Conservation (phyloP, 2,113 vertebrate genomes). For the Archocentrus centrarchus region DNA sequence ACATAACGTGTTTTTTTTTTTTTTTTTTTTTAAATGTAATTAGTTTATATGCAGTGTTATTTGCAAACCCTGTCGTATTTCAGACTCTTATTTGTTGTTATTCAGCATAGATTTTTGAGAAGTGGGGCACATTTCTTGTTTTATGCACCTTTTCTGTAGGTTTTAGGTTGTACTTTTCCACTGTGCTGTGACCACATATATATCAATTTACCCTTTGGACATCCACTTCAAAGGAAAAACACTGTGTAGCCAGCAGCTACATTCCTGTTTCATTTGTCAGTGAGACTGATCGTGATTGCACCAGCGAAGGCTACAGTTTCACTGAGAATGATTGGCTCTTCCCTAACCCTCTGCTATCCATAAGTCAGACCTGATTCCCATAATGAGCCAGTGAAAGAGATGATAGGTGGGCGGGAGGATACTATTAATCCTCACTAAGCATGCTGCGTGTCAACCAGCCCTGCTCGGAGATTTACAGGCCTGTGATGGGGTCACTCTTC, state of each 20-base stretch:
- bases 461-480: constrained; percentile 44
- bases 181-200: neutral
- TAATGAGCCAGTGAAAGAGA: constrained; percentile 44
- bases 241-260: neutral
- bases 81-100: no score
- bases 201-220: constrained; percentile 38
- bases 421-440: constrained; percentile 59
- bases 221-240: constrained; percentile 12
- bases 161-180: neutral
- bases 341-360: constrained; percentile 22
- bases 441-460: constrained; percentile 57
- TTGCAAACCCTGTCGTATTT: no score
- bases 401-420: constrained; percentile 51
- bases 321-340: constrained; percentile 7
- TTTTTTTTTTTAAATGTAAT: no score
- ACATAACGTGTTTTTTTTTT: no score
- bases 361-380: constrained; percentile 34
- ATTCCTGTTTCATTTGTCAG: constrained; percentile 53
- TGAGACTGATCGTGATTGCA: constrained; percentile 15
- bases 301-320: constrained; percentile 27
- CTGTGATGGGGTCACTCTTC: constrained; percentile 44
- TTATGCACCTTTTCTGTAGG: neutral
- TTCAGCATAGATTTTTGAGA: neutral
- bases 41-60: no score
- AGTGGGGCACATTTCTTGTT: neutral